Percentiles rank a stretch among this genome's conserved stretches.
phyloP scores from a whole-genome alignment of 2,113 vertebrate species.

The Acanthisitta chloris region DNA sequence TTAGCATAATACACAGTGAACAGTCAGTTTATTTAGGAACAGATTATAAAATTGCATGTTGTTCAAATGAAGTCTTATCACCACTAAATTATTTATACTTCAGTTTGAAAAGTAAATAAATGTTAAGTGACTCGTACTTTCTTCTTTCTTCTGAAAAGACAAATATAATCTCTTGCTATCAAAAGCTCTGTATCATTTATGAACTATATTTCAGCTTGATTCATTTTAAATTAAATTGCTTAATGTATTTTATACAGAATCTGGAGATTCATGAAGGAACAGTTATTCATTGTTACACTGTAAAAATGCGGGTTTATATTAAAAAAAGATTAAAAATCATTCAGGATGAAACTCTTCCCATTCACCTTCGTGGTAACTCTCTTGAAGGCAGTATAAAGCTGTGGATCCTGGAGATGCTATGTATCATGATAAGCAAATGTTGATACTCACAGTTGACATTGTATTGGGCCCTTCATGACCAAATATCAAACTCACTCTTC shows the following conservation, averaged over 20 bases:
- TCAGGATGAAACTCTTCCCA: neutral
- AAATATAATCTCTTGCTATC: neutral
- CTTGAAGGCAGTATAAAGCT: neutral
- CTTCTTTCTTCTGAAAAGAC: neutral
- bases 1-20: neutral
- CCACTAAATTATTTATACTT: constrained; percentile 46
- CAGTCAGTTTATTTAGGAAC: neutral
- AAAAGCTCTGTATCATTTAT: neutral
- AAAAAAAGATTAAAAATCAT: neutral
- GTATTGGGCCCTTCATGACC: neutral
- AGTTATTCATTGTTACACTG: neutral
- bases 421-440: neutral
- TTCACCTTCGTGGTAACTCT: neutral
- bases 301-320: neutral
- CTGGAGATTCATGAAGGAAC: neutral
- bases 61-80: neutral
- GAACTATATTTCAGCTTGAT: neutral
- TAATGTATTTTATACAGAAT: neutral
- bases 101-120: constrained; percentile 47
- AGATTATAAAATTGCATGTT: constrained; percentile 38
- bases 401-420: neutral
- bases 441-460: neutral
- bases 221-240: neutral
- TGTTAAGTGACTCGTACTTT: neutral
- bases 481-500: neutral